Conservation (phyloP, 1,140 invertebrate species). For the Adelges cooleyi region DNA sequence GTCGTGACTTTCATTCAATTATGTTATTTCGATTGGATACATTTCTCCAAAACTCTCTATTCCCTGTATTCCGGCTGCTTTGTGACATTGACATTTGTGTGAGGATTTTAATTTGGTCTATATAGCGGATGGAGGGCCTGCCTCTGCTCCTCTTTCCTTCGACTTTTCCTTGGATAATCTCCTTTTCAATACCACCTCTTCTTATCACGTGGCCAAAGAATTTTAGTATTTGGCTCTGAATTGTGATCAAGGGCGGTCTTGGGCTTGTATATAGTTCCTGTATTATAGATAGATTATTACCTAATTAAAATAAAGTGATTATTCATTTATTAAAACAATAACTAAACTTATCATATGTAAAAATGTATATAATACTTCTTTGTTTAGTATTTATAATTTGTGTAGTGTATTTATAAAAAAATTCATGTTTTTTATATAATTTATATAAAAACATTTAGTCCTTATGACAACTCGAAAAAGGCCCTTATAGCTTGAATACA, state of each 20-base stretch:
- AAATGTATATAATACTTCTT: no score
- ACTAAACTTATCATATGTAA: no score
- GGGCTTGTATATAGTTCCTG: background rate
- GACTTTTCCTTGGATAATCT: background rate
- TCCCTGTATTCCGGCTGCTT: background rate
- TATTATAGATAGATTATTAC: background rate
- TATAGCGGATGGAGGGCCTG: background rate
- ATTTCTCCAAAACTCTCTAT: no score
- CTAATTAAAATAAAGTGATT: no score
- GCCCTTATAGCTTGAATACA: no score
- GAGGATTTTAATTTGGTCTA: background rate
- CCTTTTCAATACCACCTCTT: background rate
- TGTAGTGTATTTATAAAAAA: no score
- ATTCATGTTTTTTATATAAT: no score
- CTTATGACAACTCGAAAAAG: no score
- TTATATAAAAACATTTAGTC: no score
- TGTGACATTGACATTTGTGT: background rate
- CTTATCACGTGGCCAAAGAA: background rate
- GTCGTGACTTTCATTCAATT: no score
- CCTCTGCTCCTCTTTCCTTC: background rate
- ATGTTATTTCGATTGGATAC: background rate
- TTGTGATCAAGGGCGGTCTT: background rate
- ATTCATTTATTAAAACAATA: no score
- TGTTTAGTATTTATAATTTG: no score
- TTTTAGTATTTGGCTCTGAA: background rate